Evolutionary conservation across 2,888 invertebrate genomes (phyloP), one percentile per base, ranked within the genome.

Genomic region (Meghimatium bilineatum): DNA sequence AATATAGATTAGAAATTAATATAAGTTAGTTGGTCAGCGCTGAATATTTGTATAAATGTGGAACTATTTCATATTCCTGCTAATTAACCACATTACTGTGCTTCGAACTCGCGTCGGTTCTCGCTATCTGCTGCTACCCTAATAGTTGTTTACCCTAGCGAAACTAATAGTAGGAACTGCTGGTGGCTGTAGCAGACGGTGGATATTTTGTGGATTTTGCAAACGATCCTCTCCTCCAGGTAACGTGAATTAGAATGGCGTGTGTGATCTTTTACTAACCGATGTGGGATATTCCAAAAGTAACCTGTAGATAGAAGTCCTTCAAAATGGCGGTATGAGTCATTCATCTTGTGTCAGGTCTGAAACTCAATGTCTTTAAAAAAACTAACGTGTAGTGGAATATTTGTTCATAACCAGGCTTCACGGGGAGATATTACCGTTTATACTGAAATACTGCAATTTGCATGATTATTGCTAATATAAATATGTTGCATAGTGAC

Each of bases 271-370:
- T 44, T 81, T 81, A 66, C 44, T 72, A 83, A 83, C 83, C 83
- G 78, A n/a, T n/a, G n/a, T n/a, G n/a, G n/a, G 83, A 83, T 83
- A 78, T 78, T 44, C 12, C 12, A 44, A 44, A 44, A n/a, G 63
- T 29, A 29, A n/a, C 17, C 8, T 34, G n/a, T n/a, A 60, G 34
- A 32, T 14, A 63, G 32, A 56, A 38, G 78, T 38, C 78, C 83
- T 78, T 83, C 83, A 83, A 83, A 63, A 83, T 83, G 83, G 83
- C 83, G 83, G 72, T 77, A 36, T 63, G 78, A 34, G 49, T 29
- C 77, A 69, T 83, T 34, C n/a, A 69, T 66, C 38, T 29, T 52
- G 80, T 79, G 29, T 36, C 32, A 10, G 14, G 36, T 63, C 56
- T n/a, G n/a, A n/a, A n/a, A n/a, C n/a, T n/a, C 56, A 34, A 56